Evolutionary conservation across 2,888 invertebrate genomes (phyloP), one percentile per base, ranked within the genome.

Genomic region (Ophioninae sp.): DNA sequence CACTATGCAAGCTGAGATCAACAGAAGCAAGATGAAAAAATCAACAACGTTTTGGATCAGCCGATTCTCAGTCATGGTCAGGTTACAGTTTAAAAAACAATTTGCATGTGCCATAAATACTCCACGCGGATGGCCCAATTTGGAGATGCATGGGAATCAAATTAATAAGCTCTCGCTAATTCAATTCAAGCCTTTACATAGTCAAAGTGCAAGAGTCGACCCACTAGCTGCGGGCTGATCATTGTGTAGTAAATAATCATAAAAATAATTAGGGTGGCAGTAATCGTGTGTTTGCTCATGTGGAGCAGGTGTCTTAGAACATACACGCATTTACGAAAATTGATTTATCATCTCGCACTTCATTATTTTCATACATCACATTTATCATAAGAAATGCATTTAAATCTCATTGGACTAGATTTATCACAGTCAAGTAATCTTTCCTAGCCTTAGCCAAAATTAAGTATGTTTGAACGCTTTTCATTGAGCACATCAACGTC

Each of bases 21-120:
- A 68, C 70, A 88, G 56, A n/a, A 87, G 79, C 13, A 87, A 76
- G 21, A 87, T 76, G n/a, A 85, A 73, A 7, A 88, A 85, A 73
- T 89, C 87, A 64, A 83, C 84, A 61, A 85, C 69, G 65, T 81
- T 86, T 21, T 83, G 77, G 30, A 90, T 68, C 56, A 88, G 85
- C 37, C 83, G 86, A 77, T 88, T 83, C 73, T 87, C 85, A 83
- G 67, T 73, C 84, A 84, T 84, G 23, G 21, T 76, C 21, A n/a
- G 5, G 30, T 7, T 23, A 37, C 20, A 57, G 30, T 57, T 37
- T 30, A 3, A 3, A 20, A 57, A 10, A 20, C 30, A n/a, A 20
- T 57, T 70, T n/a, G 6, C 37, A 13, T 13, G 30, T 20, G n/a
- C 65, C 20, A 62, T 37, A 50, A 2, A 7, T 6, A 44, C 21